Percentiles rank a stretch among this genome's conserved stretches.
These are phyloP conservation scores for Pseudococcus longispinus DNA, from an alignment of 2,888 invertebrate species.

Conservation along the genomic window DNA sequence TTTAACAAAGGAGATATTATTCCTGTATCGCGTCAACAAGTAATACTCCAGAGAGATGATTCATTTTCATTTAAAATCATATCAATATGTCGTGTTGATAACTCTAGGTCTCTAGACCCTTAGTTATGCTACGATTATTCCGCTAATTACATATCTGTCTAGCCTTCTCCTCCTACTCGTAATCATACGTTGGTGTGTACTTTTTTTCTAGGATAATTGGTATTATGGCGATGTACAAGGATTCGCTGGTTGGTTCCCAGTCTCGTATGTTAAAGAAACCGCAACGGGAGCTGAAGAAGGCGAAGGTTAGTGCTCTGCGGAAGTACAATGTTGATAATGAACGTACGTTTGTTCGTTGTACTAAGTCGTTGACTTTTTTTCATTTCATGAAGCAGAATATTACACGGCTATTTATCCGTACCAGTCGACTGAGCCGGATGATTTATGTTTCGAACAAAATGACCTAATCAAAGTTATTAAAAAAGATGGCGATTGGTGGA, in stretches of 20 bases:
- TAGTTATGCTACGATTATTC: neutral
- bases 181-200: neutral
- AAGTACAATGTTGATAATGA: neutral
- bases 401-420: constrained; percentile 91
- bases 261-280: constrained; percentile 66
- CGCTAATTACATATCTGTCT: neutral
- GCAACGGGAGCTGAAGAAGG: neutral
- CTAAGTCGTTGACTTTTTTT: neutral
- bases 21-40: constrained; percentile 68
- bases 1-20: constrained; percentile 71
- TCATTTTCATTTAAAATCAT: too few relatives aligned
- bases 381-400: constrained; percentile 68
- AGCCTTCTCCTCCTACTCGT: neutral
- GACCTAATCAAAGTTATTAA: constrained; percentile 87
- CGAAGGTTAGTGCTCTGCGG: neutral
- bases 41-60: constrained; percentile 58
- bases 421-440: constrained; percentile 86
- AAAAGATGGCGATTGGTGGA: constrained; percentile 99
- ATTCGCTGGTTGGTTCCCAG: constrained; percentile 70
- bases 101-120: neutral
- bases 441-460: constrained; percentile 84
- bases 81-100: too few relatives aligned
- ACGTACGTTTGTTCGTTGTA: neutral
- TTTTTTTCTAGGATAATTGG: constrained; percentile 67
- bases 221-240: constrained; percentile 69